These are phyloP conservation scores for Paralvinella palmiformis DNA, from an alignment of 1,140 invertebrate species.

Conservation along the genomic window DNA sequence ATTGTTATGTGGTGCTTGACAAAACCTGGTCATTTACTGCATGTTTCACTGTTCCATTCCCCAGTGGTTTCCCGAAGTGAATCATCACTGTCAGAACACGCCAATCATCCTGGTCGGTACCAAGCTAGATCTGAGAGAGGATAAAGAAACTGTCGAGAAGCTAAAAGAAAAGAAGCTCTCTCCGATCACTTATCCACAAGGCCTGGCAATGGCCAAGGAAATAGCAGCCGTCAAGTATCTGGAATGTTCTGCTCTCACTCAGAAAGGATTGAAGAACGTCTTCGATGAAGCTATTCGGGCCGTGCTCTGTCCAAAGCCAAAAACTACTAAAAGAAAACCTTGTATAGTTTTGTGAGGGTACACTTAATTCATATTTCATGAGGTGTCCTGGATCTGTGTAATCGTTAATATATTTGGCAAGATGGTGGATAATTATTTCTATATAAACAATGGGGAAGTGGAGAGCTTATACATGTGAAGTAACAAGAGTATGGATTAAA, in stretches of 20 bases:
- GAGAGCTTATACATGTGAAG: too few species aligned
- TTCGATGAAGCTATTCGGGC: conserved; percentile 56
- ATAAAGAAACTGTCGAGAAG: conserved; percentile 96
- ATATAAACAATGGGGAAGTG: too few species aligned
- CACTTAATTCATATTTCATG: too few species aligned
- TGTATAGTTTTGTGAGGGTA: too few species aligned
- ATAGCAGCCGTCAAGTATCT: conserved; percentile 62
- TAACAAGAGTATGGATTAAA: too few species aligned
- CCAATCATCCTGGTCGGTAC: conserved; percentile 62
- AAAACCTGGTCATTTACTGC: too few species aligned
- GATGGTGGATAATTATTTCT: too few species aligned
- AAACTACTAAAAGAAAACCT: too few species aligned
- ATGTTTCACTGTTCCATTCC: too few species aligned
- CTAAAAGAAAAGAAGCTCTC: conserved; percentile 94
- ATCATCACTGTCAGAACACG: conserved; percentile 58
- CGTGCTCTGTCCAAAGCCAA: conserved; percentile 48
- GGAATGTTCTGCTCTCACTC: conserved; percentile 56
- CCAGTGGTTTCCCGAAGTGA: conserved; percentile 57
- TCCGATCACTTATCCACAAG: conserved; percentile 94
- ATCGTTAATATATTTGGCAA: too few species aligned
- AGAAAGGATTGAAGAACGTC: conserved; percentile 54
- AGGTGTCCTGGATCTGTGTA: too few species aligned
- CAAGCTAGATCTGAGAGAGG: conserved; percentile 86
- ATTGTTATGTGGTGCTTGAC: too few species aligned
- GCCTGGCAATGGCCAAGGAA: conserved; percentile 97